phyloP scores from a whole-genome alignment of 2,797 vertebrate genomes.

The Mus caroli region DNA sequence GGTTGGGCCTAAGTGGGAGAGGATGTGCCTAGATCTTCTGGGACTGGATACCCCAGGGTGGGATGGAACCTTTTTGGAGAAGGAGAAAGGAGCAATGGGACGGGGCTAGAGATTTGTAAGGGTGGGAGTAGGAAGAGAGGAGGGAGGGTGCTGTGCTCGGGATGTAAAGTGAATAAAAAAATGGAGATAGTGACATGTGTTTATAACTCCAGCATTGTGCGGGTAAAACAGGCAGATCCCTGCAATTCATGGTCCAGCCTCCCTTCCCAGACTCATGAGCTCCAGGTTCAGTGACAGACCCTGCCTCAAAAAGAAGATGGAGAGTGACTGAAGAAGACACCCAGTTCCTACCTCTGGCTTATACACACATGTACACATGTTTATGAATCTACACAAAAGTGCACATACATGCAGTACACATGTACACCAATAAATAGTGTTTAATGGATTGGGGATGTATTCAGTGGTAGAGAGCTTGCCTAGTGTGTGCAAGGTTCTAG shows the following conservation, averaged over 20 bases:
- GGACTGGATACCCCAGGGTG: neutral
- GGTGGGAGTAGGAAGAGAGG: too few species aligned
- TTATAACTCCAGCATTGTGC: too few species aligned
- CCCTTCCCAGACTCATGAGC: neutral
- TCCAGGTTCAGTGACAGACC: neutral
- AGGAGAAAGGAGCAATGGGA: too few species aligned
- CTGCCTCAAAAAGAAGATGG: neutral
- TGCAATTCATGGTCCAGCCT: neutral
- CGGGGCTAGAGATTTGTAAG: too few species aligned
- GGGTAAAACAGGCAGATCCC: neutral
- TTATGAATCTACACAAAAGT: neutral
- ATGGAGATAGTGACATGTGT: too few species aligned
- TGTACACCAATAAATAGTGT: neutral
- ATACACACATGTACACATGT: neutral
- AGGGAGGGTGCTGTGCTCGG: too few species aligned
- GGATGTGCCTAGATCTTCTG: neutral
- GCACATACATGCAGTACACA: neutral
- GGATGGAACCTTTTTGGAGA: too few species aligned
- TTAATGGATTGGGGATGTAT: neutral
- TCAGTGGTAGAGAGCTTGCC: neutral
- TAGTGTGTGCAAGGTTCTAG: neutral
- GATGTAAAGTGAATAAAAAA: neutral
- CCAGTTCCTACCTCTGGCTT: neutral
- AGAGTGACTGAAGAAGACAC: neutral
- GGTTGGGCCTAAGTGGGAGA: too few species aligned